Percentiles rank a stretch among this genome's conserved stretches.
Evolutionary conservation across 2,797 vertebrate species (phyloP).

Genomic region (Okamejei kenojei): DNA sequence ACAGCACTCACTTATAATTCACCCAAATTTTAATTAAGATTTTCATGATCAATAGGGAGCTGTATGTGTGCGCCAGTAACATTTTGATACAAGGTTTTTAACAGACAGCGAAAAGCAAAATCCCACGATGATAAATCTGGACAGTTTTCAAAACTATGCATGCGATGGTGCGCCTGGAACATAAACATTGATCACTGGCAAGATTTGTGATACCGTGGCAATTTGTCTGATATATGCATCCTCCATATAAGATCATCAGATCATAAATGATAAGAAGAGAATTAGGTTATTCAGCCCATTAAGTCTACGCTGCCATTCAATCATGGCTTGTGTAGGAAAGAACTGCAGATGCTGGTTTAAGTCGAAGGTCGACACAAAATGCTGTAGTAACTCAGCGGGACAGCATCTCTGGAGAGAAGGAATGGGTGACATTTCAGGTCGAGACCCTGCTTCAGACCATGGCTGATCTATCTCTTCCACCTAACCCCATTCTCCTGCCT

Average conservation of each 20-base stretch:
- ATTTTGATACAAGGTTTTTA: background rate
- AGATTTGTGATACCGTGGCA: background rate
- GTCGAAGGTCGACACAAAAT: no score
- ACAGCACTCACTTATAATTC: background rate
- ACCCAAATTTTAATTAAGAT: background rate
- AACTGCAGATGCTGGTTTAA: no score
- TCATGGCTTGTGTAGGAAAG: no score
- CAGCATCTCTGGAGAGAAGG: no score
- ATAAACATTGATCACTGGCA: background rate
- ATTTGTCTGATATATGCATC: background rate
- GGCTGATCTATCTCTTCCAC: no score
- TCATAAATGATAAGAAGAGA: no score
- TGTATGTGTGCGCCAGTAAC: background rate
- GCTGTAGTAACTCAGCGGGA: no score
- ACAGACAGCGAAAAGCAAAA: background rate
- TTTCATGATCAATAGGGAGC: background rate
- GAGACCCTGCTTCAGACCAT: no score
- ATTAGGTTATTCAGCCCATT: no score
- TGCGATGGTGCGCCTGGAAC: background rate
- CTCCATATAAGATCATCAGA: background rate
- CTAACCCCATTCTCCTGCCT: no score
- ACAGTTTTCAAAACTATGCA: background rate
- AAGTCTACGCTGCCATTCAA: no score
- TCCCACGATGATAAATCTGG: background rate
- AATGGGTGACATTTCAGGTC: no score